These are phyloP conservation scores for Lepeophtheirus salmonis DNA, from an alignment of 1,140 invertebrate species.

Conservation along the genomic window DNA sequence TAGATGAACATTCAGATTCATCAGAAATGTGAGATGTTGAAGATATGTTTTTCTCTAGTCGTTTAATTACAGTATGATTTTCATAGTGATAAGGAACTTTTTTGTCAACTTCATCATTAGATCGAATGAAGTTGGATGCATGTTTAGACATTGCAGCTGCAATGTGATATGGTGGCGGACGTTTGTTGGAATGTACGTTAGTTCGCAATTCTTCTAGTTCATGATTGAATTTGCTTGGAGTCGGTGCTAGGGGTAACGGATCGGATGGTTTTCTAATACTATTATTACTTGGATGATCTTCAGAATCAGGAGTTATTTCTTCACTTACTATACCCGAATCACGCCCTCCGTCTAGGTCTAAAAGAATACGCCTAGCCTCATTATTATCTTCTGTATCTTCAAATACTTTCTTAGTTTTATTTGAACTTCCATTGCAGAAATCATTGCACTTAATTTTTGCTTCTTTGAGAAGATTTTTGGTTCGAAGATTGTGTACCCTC, in stretches of 20 bases:
- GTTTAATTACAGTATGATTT: slow-evolving; percentile 1
- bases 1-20: neutral
- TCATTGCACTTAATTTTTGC: no score
- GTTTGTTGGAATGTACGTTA: slow-evolving; percentile 22
- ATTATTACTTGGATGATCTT: slow-evolving; percentile 17
- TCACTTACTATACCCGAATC: slow-evolving; percentile 21
- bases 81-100: neutral
- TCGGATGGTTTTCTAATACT: slow-evolving; percentile 20
- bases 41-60: neutral
- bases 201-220: slow-evolving; percentile 12
- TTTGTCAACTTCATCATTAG: neutral
- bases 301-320: slow-evolving; percentile 15
- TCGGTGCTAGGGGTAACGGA: slow-evolving; percentile 4
- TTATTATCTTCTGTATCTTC: neutral
- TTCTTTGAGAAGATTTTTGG: slow-evolving; percentile 12
- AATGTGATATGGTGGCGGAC: slow-evolving; percentile 46
- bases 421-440: slow-evolving; percentile 13
- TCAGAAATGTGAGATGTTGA: neutral
- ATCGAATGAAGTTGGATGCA: slow-evolving; percentile 31
- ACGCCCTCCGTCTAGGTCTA: slow-evolving; percentile 12
- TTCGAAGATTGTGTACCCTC: slow-evolving; percentile 37
- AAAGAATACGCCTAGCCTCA: neutral
- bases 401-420: neutral
- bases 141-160: slow-evolving; percentile 45
- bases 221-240: slow-evolving; percentile 1